Conservation (phyloP, 2,113 vertebrate genomes). For the Clarias batrachus region DNA sequence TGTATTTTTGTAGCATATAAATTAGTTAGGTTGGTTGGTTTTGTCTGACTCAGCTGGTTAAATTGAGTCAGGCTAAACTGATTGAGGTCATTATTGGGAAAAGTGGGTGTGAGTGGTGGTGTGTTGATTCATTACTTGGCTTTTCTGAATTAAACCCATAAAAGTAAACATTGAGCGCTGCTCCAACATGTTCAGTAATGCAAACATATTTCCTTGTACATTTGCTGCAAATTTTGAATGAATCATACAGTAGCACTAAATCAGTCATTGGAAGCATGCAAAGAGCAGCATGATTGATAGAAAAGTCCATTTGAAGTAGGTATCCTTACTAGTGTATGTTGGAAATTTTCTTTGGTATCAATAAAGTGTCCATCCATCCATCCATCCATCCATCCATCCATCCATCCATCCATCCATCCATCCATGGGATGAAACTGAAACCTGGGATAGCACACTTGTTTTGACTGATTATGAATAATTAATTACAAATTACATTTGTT, state of each 20-base stretch:
- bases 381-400: too few species aligned
- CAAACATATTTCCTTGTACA: neutral
- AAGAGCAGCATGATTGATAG: slow-evolving; percentile 1
- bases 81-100: slow-evolving; percentile 34
- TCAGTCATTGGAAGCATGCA: neutral
- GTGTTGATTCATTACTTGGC: slow-evolving; percentile 15
- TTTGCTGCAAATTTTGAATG: neutral
- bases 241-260: neutral
- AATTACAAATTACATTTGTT: neutral
- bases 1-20: slow-evolving; percentile 13
- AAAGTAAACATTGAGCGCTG: slow-evolving; percentile 4
- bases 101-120: slow-evolving; percentile 24
- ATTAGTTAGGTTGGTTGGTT: neutral
- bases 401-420: too few species aligned
- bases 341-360: too few species aligned
- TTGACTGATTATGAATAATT: slow-evolving; percentile 21
- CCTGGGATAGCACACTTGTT: slow-evolving; percentile 1
- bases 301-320: neutral
- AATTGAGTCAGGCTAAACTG: neutral
- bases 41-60: neutral
- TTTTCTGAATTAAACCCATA: neutral
- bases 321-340: too few species aligned
- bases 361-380: too few species aligned
- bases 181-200: neutral
- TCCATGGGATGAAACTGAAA: slow-evolving; percentile 33